These are phyloP conservation scores for Antheraea mylitta DNA, from an alignment of 1,140 invertebrate species.

Conservation along the genomic window DNA sequence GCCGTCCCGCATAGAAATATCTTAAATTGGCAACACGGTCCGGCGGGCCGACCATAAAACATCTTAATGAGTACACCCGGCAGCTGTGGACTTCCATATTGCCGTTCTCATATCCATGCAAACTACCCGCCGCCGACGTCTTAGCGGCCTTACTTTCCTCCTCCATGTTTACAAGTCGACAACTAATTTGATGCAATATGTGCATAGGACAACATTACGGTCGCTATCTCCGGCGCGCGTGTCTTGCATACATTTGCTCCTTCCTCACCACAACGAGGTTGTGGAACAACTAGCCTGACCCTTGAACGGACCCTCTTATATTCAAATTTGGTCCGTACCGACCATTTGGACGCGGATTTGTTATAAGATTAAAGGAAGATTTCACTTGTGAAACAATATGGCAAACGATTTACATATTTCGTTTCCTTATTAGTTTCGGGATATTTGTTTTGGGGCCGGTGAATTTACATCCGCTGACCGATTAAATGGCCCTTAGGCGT, in stretches of 20 bases:
- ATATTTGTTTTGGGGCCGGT: slow-evolving; percentile 75
- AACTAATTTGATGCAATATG: slow-evolving; percentile 80
- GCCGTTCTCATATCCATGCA: slow-evolving; percentile 76
- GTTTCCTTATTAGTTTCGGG: slow-evolving; percentile 79
- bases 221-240: slow-evolving; percentile 70
- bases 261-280: slow-evolving; percentile 48
- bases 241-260: slow-evolving; percentile 73
- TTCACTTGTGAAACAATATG: slow-evolving; percentile 79
- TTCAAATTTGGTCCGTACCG: slow-evolving; percentile 73
- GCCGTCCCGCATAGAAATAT: slow-evolving; percentile 76
- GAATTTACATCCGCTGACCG: slow-evolving; percentile 78
- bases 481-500: slow-evolving; percentile 78
- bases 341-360: slow-evolving; percentile 79
- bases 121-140: slow-evolving; percentile 70
- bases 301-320: slow-evolving; percentile 72
- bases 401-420: slow-evolving; percentile 78
- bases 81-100: slow-evolving; percentile 72
- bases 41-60: slow-evolving; percentile 74
- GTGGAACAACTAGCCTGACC: slow-evolving; percentile 45
- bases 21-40: slow-evolving; percentile 77
- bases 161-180: slow-evolving; percentile 75
- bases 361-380: slow-evolving; percentile 81
- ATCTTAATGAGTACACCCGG: slow-evolving; percentile 75
- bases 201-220: slow-evolving; percentile 76
- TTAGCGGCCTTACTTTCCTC: slow-evolving; percentile 71